Evolutionary conservation across 2,113 vertebrate species (phyloP).

Genomic region (Condylura cristata): DNA sequence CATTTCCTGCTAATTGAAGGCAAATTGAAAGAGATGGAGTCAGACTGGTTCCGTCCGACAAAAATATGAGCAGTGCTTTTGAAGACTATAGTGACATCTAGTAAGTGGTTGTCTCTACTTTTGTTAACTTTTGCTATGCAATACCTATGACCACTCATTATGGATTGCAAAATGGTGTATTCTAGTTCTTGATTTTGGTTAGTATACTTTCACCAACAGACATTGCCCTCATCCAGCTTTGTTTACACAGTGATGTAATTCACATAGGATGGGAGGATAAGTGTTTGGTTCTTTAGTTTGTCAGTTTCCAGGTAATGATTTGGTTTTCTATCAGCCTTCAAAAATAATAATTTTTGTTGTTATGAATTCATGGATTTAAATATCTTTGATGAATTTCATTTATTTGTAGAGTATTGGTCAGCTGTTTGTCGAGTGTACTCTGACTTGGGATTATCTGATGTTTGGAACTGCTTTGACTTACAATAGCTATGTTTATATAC

Average conservation of each 20-base stretch:
- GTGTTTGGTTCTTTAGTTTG: background rate
- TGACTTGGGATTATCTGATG: background rate
- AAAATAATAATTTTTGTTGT: slow-evolving; percentile 9
- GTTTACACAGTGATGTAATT: background rate
- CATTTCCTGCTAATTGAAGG: background rate
- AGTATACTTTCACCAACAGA: background rate
- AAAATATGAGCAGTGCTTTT: background rate
- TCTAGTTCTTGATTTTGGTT: background rate
- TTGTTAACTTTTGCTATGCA: background rate
- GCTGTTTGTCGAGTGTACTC: too few relatives aligned
- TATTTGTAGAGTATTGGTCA: background rate
- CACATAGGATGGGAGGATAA: background rate
- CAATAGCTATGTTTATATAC: background rate
- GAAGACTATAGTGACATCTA: background rate
- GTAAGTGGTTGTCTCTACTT: background rate
- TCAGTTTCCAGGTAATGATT: background rate
- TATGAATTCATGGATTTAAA: background rate
- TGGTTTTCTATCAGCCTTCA: background rate
- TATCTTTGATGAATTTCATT: background rate
- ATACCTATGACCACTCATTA: background rate
- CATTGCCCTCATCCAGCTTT: background rate
- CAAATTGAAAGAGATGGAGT: background rate
- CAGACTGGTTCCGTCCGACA: background rate
- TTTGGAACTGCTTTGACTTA: background rate
- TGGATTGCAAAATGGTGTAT: background rate